Conservation (phyloP, 2,797 vertebrate species). For the Anabacerthia variegaticeps region DNA sequence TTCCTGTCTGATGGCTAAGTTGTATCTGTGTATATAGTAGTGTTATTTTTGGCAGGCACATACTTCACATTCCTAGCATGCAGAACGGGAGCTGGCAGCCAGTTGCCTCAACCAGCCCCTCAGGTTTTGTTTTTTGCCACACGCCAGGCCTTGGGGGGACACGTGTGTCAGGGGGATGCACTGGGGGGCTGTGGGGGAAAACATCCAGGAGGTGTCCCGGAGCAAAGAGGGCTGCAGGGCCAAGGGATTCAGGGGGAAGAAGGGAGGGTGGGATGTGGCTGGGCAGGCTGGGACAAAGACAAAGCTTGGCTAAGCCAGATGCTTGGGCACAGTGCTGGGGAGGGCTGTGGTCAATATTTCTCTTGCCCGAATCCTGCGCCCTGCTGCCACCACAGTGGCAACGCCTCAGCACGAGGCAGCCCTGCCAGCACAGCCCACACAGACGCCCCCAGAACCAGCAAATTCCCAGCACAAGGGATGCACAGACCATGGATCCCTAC, state of each 20-base stretch:
- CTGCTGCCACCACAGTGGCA: background rate
- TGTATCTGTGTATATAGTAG: background rate
- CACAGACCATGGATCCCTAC: background rate
- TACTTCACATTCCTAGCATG: background rate
- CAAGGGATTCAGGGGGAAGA: fast-evolving
- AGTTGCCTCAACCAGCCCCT: background rate
- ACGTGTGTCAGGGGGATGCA: background rate
- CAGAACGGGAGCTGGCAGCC: background rate
- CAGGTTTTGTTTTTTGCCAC: background rate
- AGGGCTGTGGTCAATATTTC: fast-evolving
- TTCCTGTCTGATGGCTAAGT: background rate
- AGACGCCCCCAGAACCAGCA: background rate
- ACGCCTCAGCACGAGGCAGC: background rate
- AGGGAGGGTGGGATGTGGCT: background rate
- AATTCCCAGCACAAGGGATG: background rate
- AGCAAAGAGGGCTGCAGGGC: background rate
- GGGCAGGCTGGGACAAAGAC: background rate
- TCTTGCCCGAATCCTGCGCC: background rate
- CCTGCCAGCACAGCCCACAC: background rate
- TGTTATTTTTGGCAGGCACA: slow-evolving; percentile 12
- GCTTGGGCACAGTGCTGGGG: background rate
- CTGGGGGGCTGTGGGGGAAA: fast-evolving
- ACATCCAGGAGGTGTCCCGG: background rate
- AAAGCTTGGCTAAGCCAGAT: background rate
- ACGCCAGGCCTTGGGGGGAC: background rate